These are phyloP conservation scores for Pachypsylla venusta DNA, from an alignment of 1,140 invertebrate species.

Conservation along the genomic window DNA sequence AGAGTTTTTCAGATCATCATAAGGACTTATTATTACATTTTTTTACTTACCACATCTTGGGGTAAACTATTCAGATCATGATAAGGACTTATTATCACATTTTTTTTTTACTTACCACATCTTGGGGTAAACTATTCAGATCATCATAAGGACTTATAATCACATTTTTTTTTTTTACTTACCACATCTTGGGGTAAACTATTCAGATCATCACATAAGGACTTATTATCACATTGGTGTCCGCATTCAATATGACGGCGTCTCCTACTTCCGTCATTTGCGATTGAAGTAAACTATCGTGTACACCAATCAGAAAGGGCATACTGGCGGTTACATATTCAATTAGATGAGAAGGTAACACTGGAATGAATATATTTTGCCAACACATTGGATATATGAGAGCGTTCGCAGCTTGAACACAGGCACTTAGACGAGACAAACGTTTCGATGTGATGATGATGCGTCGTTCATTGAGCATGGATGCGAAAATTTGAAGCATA, in stretches of 20 bases:
- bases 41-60: slow-evolving; percentile 41
- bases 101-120: slow-evolving; percentile 40
- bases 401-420: slow-evolving; percentile 83
- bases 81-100: too few relatives aligned
- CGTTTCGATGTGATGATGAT: slow-evolving; percentile 80
- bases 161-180: too few relatives aligned
- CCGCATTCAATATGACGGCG: slow-evolving; percentile 80
- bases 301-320: slow-evolving; percentile 90
- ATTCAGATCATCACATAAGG: slow-evolving; percentile 79
- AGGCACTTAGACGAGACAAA: slow-evolving; percentile 72
- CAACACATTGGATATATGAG: slow-evolving; percentile 94
- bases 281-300: slow-evolving; percentile 49
- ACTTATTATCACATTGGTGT: slow-evolving; percentile 65
- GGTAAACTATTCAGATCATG: too few relatives aligned
- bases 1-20: too few relatives aligned
- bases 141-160: too few relatives aligned
- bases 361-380: slow-evolving; percentile 95
- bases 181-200: slow-evolving; percentile 68
- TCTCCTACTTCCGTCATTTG: slow-evolving; percentile 67
- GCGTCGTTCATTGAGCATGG: slow-evolving; percentile 79
- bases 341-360: slow-evolving; percentile 62
- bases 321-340: slow-evolving; percentile 87
- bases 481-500: slow-evolving; percentile 89
- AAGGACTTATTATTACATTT: too few relatives aligned
- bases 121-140: too few relatives aligned